These are phyloP conservation scores for Pachypsylla venusta DNA, from an alignment of 1,140 invertebrate genomes.

Conservation along the genomic window DNA sequence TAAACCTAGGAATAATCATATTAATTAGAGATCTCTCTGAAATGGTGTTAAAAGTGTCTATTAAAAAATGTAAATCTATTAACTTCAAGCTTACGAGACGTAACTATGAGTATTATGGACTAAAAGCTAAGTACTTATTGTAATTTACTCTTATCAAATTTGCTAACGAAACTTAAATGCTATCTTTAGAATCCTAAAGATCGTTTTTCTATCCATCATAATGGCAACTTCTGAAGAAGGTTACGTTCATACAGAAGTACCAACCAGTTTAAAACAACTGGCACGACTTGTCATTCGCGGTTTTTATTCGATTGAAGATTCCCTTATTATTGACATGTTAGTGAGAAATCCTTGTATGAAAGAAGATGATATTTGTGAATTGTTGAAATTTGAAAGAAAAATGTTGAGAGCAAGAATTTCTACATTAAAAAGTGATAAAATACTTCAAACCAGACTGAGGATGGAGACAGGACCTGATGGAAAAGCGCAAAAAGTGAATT, in stretches of 20 bases:
- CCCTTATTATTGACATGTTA: conserved; percentile 86
- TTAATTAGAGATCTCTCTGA: too few relatives aligned
- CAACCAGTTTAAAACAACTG: conserved; percentile 77
- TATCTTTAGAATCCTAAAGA: too few relatives aligned
- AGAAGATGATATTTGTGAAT: conserved; percentile 88
- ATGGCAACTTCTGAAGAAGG: conserved; percentile 27
- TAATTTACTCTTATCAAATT: too few relatives aligned
- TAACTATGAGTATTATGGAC: too few relatives aligned
- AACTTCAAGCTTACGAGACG: too few relatives aligned
- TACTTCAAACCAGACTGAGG: conserved; percentile 79
- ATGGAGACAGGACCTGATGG: conserved; percentile 91
- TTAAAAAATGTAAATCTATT: too few relatives aligned
- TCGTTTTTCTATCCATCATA: not conserved
- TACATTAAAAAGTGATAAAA: conserved; percentile 79
- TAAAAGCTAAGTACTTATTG: too few relatives aligned
- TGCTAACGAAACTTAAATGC: too few relatives aligned
- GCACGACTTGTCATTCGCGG: conserved; percentile 77
- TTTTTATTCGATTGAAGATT: conserved; percentile 87
- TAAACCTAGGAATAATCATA: too few relatives aligned
- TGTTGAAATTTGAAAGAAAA: conserved; percentile 88
- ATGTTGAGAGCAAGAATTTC: conserved; percentile 76
- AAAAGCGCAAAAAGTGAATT: conserved; percentile 93
- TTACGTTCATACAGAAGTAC: conserved; percentile 60
- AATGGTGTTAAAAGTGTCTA: too few relatives aligned
- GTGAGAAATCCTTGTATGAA: conserved; percentile 94